Base-by-base conservation (phyloP, 2,888 invertebrate genomes). In the Lycocerus yunnanus region DNA sequence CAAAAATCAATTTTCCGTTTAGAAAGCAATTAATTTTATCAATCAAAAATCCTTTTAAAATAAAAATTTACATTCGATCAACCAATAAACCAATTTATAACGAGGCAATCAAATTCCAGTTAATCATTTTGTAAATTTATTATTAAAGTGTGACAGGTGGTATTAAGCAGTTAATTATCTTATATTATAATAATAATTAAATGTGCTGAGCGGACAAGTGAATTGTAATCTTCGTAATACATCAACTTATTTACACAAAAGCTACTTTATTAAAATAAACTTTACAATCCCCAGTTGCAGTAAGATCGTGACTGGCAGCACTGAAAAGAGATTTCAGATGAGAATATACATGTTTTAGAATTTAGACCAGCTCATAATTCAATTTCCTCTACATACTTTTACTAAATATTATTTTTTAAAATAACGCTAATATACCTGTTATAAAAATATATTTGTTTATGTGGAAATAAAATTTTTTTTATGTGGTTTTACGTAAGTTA, bases 1-100 rank as follows among this genome's bases (percentile, higher is more conserved):
- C 78, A 79, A 78, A 77, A 80, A 80, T 80, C 80, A 80, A 80
- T 80, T 80, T 79, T 73, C 68, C 68, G 74, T 71, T 75, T 75
- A 76, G 77, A 77, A 78, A 75, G 79, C 75, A 78, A 79, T 80
- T 79, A 79, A 78, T 80, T 74, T 74, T 71, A 72, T 77, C 78
- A 79, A 80, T 79, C 76, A 79, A 69, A 72, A 72, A 73, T 76
- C 69, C 73, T 74, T 71, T 74, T n/a, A 43, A 43, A n/a, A n/a
- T 43, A 43, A n/a, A 43, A 43, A 43, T 43, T 43, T 43, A 43
- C 43, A 43, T 43, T 43, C 43, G n/a, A 43, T 43, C n/a, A 43
- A 43, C 43, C 43, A 43, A 43, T n/a, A n/a, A 43, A 43, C n/a
- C n/a, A 43, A 43, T 43, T 43, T 43, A 43, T 43, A 43, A n/a